Conservation (phyloP, 30 jellyfish, hydroid and myxozoan species). For the Aurelia sp. region DNA sequence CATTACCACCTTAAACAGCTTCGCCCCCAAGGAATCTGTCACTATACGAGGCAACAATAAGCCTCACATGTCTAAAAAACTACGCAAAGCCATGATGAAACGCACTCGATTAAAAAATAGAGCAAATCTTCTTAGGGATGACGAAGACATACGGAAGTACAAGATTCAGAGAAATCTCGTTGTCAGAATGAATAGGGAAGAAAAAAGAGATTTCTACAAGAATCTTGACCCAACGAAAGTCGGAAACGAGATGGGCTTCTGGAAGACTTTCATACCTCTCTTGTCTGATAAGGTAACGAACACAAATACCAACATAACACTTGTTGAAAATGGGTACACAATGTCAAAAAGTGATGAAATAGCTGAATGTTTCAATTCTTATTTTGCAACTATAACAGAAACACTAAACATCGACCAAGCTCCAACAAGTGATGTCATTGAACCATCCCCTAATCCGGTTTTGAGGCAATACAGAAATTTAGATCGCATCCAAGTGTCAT, state of each 20-base stretch:
- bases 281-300: constrained; percentile 4
- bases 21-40: constrained; percentile 11
- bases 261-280: constrained; percentile 1
- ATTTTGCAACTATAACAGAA: too few relatives aligned
- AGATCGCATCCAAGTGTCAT: too few relatives aligned
- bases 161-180: neutral
- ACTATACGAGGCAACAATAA: constrained; percentile 19
- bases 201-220: constrained; percentile 7
- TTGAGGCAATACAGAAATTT: too few relatives aligned
- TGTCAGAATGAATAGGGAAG: too few relatives aligned
- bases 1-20: neutral
- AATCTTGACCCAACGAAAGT: neutral
- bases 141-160: neutral
- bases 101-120: constrained; percentile 2
- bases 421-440: too few relatives aligned
- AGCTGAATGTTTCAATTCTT: too few relatives aligned
- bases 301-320: too few relatives aligned
- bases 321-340: too few relatives aligned
- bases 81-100: constrained; percentile 8
- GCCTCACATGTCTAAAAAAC: constrained; percentile 24
- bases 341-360: too few relatives aligned
- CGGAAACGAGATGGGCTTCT: constrained; percentile 12
- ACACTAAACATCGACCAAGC: too few relatives aligned
- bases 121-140: constrained; percentile 2
- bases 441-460: too few relatives aligned